Evolutionary conservation across 2,797 vertebrate species (phyloP), one percentile per base, ranked within the genome.

Genomic region (Lerista edwardsae): DNA sequence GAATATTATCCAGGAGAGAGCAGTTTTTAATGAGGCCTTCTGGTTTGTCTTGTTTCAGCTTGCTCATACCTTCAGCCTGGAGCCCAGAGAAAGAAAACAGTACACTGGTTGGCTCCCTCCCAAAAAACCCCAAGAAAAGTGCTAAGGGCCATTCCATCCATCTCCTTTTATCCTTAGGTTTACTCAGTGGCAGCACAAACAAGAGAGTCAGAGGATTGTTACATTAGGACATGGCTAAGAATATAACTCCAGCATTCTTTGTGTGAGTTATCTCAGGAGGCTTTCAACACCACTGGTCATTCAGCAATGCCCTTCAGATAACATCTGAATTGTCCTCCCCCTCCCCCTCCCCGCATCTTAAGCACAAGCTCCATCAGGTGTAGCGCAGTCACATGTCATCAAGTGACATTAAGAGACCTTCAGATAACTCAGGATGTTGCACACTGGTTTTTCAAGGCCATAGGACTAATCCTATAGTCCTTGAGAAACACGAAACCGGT

Each of bases 1-100:
- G 94, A 95, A 92, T 91, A 94, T 94, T 94, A 94, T 87, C 93
- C 94, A 94, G 90, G 75, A 91, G 91, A 91, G 92, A 93, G 91
- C 85, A 86, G 89, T 92, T 93, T 94, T 92, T 93, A 94, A 94
- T 91, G 90, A 92, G 89, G 91, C 90, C 88, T 91, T 79, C 44
- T 68, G 76, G 84, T 64, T 81, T 0, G 0, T 91, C 92, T 90
- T 94, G 93, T 94, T 94, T 92, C 89, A 94, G 93, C 93, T 94
- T 92, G 92, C 92, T 89, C 91, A 94, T 94, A 94, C 92, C 93
- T 91, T 90, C 90, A 93, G 88, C 84, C 55, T 86, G 80, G 72
- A 93, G 87, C 90, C 90, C 87, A 64, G 84, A 90, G 90, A 91
- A 93, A 90, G 90, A 94, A 95, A 94, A 93, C 88, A 94, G 90